Evolutionary conservation across 37 sponge, comb jelly and placozoan genomes (phyloP), one percentile per base, ranked within the genome.

Genomic region (Diacarnus erythraeanus): DNA sequence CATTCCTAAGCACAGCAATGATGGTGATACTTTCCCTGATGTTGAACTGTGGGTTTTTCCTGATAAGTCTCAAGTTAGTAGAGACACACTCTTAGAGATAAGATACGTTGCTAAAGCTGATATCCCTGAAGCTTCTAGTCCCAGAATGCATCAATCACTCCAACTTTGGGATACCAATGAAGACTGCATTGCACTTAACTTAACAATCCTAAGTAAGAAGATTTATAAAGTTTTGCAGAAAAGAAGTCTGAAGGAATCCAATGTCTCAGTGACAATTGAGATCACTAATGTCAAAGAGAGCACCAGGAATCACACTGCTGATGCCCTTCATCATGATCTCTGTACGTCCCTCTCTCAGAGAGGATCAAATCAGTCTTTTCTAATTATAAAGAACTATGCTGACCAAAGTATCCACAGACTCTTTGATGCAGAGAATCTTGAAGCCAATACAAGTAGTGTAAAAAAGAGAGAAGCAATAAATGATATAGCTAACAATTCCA

Each of bases 41-140:
- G 47, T 74, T 35, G 83, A 82, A 44, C 57, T 82, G 65, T 73
- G 74, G 75, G 0, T 82, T 29, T 82, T 82, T 38, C 75, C 83
- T 9, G 34, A 65, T 35, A 25, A 38, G 10, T 41, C 18, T 20
- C 9, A 2, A 25, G 51, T 30, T 23, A 8, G 27, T 2, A 41
- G 25, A 30, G 56, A 56, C 6, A 76, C 1, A 29, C 9, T 3
- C 2, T 22, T 22, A 38, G 64, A 76, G 35, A 59, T 76, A 4
- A 60, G 40, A 5, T 61, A 61, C n/a, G 29, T 59, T 34, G 77
- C 29, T 35, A 59, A 30, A 61, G 42, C 29, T 3, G 1, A 10
- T 2, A 5, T 76, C 21, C 10, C 61, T 20, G 38, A 60, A 51
- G 64, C 64, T 29, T 35, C 17, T 29, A 59, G 2, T 9, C 40